These are phyloP conservation scores for Mellivora capensis DNA, from an alignment of 2,113 vertebrate species.

Conservation along the genomic window DNA sequence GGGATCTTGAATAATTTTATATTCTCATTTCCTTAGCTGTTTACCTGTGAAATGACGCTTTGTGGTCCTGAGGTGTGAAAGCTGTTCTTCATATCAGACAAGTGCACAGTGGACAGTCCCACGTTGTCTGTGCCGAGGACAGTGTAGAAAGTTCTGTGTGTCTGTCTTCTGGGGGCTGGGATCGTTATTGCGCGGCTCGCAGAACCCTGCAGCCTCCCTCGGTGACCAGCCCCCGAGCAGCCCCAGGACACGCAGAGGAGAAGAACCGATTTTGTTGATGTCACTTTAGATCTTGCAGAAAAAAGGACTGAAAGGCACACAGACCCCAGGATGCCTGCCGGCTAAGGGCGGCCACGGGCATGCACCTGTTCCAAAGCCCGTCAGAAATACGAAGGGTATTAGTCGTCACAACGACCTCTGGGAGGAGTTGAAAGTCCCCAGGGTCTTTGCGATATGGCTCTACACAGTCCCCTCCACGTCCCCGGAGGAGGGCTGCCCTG, in stretches of 20 bases:
- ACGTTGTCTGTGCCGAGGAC: fast-evolving
- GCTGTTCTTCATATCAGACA: not conserved
- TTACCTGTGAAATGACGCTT: not conserved
- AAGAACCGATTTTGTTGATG: not conserved
- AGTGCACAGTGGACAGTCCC: fast-evolving
- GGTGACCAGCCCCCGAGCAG: fast-evolving
- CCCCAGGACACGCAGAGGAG: not conserved
- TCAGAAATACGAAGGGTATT: fast-evolving
- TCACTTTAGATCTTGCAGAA: not conserved
- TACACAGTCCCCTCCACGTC: fast-evolving
- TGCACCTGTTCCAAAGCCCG: not conserved
- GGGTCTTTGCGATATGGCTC: fast-evolving
- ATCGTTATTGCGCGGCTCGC: fast-evolving
- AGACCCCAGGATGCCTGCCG: fast-evolving
- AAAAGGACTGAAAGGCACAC: not conserved
- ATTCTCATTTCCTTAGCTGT: not conserved
- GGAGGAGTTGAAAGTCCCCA: not conserved
- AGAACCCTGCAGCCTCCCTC: not conserved
- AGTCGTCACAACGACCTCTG: fast-evolving
- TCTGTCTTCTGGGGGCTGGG: fast-evolving
- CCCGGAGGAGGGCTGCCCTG: fast-evolving
- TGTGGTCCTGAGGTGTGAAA: not conserved
- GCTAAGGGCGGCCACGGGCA: fast-evolving
- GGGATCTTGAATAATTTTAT: not conserved
- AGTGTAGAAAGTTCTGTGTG: fast-evolving